These are phyloP conservation scores for Sesia apiformis DNA, from an alignment of 2,888 invertebrate genomes.

Conservation along the genomic window DNA sequence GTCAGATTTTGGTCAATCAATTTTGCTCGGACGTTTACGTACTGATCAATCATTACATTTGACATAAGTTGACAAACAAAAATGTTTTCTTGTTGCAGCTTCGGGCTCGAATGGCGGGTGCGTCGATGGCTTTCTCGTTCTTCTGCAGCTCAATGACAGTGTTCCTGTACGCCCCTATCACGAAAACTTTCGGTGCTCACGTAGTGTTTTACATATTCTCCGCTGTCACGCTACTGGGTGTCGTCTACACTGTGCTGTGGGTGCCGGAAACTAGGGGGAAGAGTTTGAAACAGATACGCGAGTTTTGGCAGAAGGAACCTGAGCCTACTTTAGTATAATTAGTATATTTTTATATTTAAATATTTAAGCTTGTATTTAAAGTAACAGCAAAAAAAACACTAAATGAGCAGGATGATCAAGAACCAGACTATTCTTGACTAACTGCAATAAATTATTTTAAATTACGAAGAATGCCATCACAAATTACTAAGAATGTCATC, in stretches of 20 bases:
- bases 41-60: too few relatives aligned
- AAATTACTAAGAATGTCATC: too few relatives aligned
- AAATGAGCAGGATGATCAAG: too few relatives aligned
- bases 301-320: conserved; percentile 31
- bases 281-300: conserved; percentile 43
- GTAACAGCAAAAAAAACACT: too few relatives aligned
- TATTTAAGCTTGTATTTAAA: too few relatives aligned
- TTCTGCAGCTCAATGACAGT: conserved; percentile 54
- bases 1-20: too few relatives aligned
- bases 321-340: conserved; percentile 33
- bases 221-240: conserved; percentile 39
- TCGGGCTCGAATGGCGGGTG: conserved; percentile 49
- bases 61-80: too few relatives aligned
- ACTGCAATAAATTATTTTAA: too few relatives aligned
- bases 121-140: conserved; percentile 49
- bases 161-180: conserved; percentile 42
- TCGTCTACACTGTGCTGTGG: conserved; percentile 45
- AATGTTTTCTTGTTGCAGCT: conserved; percentile 22
- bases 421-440: too few relatives aligned
- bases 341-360: background rate
- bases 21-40: too few relatives aligned
- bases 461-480: too few relatives aligned
- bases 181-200: conserved; percentile 40
- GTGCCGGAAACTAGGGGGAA: conserved; percentile 68
- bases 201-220: conserved; percentile 56